Conservation (phyloP, 2,797 vertebrate species). For the Characodon lateralis region DNA sequence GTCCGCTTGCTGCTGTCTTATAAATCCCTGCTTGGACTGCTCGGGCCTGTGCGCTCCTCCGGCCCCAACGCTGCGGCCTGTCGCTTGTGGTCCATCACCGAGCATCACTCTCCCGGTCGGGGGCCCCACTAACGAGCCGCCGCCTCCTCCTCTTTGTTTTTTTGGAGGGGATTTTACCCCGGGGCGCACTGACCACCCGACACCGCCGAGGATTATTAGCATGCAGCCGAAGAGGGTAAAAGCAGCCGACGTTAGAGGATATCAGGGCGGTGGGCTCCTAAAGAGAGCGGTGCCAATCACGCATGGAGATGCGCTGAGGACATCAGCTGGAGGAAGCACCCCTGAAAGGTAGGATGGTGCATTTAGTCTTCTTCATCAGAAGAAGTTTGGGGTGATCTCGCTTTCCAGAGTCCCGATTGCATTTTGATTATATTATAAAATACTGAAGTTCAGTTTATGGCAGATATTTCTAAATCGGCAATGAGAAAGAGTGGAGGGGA, state of each 20-base stretch:
- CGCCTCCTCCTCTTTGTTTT: conserved; percentile 55
- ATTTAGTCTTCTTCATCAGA: not conserved
- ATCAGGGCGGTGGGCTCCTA: conserved; percentile 30
- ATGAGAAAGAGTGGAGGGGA: not conserved
- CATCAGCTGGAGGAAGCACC: not conserved
- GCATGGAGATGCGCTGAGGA: conserved; percentile 46
- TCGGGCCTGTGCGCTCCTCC: conserved; percentile 34
- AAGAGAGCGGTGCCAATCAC: conserved; percentile 43
- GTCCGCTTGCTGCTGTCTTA: conserved; percentile 45
- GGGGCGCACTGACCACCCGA: conserved; percentile 65
- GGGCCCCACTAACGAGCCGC: conserved; percentile 77
- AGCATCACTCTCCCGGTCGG: conserved; percentile 68
- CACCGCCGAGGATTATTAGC: conserved; percentile 50
- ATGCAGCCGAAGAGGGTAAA: conserved; percentile 40
- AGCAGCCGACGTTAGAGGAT: conserved; percentile 42
- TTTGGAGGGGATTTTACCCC: conserved; percentile 65
- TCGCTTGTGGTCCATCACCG: conserved; percentile 78
- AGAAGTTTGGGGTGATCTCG: not conserved
- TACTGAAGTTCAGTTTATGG: not conserved
- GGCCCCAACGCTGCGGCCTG: conserved; percentile 66
- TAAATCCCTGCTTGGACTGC: conserved; percentile 27
- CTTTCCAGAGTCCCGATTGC: not conserved
- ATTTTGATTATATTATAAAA: not conserved
- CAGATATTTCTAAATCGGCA: not conserved
- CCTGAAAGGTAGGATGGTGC: conserved; percentile 42